phyloP scores from a whole-genome alignment of 2,797 vertebrate species.

The Buphagus erythrorhynchus region DNA sequence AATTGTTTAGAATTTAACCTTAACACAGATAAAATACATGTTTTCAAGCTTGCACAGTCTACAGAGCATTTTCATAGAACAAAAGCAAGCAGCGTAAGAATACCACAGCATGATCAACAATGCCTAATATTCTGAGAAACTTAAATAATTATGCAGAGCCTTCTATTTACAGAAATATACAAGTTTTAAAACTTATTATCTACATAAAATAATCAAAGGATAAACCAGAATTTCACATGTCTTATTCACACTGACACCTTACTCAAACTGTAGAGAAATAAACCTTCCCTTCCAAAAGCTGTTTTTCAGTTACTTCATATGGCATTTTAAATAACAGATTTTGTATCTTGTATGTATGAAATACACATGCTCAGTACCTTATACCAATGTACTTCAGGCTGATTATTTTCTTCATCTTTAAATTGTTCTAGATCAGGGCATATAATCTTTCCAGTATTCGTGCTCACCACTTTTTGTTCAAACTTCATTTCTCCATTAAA shows the following conservation, averaged over 20 bases:
- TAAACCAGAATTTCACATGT: not conserved
- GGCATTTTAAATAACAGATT: not conserved
- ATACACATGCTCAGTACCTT: conserved; percentile 74
- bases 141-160: not conserved
- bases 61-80: not conserved
- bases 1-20: not conserved
- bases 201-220: not conserved
- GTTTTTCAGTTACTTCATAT: not conserved
- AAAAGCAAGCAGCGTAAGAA: not conserved
- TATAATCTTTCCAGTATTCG: conserved; percentile 62
- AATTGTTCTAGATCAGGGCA: conserved; percentile 82
- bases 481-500: conserved; percentile 49
- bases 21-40: not conserved
- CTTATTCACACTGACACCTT: not conserved
- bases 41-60: not conserved
- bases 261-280: not conserved
- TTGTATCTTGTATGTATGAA: not conserved
- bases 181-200: not conserved
- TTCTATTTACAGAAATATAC: not conserved
- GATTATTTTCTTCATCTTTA: conserved; percentile 62
- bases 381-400: conserved; percentile 81
- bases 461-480: conserved; percentile 53
- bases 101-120: not conserved
- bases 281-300: not conserved
- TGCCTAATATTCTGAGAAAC: not conserved